Conservation (phyloP, 2,113 vertebrate species). For the Tachycineta bicolor region DNA sequence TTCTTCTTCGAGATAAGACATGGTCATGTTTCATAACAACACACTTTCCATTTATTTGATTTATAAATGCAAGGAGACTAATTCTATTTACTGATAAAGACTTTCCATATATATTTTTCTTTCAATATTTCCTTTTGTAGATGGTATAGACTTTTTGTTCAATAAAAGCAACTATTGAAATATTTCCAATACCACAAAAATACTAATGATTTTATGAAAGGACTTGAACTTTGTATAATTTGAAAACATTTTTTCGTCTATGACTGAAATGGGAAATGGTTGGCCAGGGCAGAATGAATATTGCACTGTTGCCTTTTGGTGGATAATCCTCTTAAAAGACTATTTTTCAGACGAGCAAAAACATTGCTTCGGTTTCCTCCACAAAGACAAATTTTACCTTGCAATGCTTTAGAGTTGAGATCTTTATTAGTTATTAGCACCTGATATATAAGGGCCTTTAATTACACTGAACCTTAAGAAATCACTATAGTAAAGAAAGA, state of each 20-base stretch:
- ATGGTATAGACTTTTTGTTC: conserved; percentile 33
- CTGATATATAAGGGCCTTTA: conserved; percentile 31
- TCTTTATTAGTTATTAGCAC: conserved; percentile 47
- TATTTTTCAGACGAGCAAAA: neutral
- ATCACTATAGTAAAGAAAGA: conserved; percentile 33
- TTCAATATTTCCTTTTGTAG: conserved; percentile 68
- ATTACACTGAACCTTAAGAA: conserved; percentile 23
- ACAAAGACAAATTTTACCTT: neutral
- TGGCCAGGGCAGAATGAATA: neutral
- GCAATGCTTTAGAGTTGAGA: neutral
- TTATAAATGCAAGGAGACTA: conserved; percentile 81
- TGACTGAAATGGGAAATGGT: neutral
- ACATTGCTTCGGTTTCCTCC: neutral
- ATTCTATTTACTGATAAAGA: conserved; percentile 88
- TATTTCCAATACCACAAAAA: conserved; percentile 30
- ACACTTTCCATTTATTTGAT: conserved; percentile 85
- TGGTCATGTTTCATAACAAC: conserved; percentile 86
- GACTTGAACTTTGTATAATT: neutral
- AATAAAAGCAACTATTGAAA: conserved; percentile 47
- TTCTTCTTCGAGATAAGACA: conserved; percentile 86
- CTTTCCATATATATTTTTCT: conserved; percentile 76
- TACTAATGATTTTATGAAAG: conserved; percentile 33
- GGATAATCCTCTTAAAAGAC: conserved; percentile 19
- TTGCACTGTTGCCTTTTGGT: neutral
- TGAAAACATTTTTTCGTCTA: neutral